Base-by-base conservation (phyloP, 2,888 invertebrate species). In the Dermolepida albohirtum region DNA sequence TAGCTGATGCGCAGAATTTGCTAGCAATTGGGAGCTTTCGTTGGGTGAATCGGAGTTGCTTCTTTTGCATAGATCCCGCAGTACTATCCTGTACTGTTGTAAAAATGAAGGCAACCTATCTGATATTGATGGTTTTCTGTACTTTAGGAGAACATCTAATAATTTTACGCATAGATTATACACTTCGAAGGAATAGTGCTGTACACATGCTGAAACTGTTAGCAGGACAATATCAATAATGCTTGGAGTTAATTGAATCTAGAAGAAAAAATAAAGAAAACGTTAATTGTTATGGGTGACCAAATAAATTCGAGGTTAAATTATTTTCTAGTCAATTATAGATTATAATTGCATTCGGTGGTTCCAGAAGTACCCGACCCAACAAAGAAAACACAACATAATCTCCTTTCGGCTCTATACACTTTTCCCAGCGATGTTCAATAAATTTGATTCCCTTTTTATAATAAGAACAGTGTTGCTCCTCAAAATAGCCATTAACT, bases 1-100 rank as follows among this genome's bases (percentile, higher is more conserved):
- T 17, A 84, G 74, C 67, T 77, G 75, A 74, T 83, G 81, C n/a
- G 82, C 81, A 73, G 80, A 82, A 67, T 82, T 78, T 5, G 80
- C 70, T 7, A 82, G 70, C 63, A 75, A 66, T 34, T 77, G 72
- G 1, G 78, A 54, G 11, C 71, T 63, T 65, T 72, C 39, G 16
- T 71, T 47, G 27, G 69, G 47, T 7, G 65, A 54, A 54, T 74
- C 72, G 0, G 79, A 72, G 69, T 79, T 76, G 70, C 81, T 79
- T 51, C 74, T 73, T 11, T 62, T 43, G 66, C 81, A 81, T 27
- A 84, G 66, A 11, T 69, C 47, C 52, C 74, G 76, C 47, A 84
- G 67, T 14, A 83, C 66, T 7, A 72, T 27, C 69, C 83, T 73
- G 70, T 82, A 83, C 34, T 79, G 78, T 71, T 81, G 79, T 65